phyloP scores from a whole-genome alignment of 1,140 invertebrate species.

The Tetramorium parvispinum region DNA sequence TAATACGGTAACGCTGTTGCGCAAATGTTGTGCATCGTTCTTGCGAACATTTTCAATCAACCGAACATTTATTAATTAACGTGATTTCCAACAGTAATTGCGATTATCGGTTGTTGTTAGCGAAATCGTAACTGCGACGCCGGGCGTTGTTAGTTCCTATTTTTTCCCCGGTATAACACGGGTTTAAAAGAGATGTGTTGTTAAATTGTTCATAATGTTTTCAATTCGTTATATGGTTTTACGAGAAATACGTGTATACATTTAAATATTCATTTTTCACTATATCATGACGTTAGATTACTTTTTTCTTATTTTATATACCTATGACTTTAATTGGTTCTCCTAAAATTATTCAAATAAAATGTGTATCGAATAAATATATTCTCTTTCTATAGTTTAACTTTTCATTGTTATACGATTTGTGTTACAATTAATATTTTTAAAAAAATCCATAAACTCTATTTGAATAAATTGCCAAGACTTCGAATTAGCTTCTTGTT shows the following conservation, averaged over 20 bases:
- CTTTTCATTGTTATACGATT: background rate
- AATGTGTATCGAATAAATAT: background rate
- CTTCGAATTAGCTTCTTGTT: constrained; percentile 6
- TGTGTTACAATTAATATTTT: background rate
- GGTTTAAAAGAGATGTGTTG: background rate
- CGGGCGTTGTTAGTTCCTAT: background rate
- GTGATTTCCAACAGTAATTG: background rate
- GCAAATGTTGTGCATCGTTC: background rate
- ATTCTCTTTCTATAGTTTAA: background rate
- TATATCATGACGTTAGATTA: background rate
- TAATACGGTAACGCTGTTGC: background rate
- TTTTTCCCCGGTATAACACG: background rate
- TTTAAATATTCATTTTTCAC: background rate
- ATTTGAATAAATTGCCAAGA: background rate
- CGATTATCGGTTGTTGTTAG: constrained; percentile 17
- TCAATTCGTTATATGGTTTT: background rate
- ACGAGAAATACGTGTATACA: background rate
- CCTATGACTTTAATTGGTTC: background rate
- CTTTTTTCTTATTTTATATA: background rate
- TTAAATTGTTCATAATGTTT: background rate
- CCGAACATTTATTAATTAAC: constrained; percentile 44
- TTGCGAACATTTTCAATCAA: constrained; percentile 22
- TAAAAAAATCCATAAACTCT: background rate
- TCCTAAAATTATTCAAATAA: background rate
- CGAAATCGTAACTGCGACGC: background rate